These are phyloP conservation scores for Gallinago media DNA, from an alignment of 2,113 vertebrate genomes.

Conservation along the genomic window DNA sequence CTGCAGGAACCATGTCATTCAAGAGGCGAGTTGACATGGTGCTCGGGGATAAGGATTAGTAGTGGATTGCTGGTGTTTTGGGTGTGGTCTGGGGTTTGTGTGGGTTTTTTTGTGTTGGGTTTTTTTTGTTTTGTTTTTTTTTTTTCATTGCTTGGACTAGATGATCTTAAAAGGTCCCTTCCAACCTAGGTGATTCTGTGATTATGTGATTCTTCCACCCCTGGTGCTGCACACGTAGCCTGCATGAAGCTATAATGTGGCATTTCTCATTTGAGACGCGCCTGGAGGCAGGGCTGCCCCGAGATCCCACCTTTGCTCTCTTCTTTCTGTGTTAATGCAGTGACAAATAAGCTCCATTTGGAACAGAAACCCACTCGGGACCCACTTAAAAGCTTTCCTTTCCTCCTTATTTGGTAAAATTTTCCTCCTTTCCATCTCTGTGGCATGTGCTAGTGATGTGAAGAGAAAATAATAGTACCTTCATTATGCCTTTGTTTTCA, in stretches of 20 bases:
- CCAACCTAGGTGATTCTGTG: too few species aligned
- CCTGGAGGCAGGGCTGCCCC: not conserved
- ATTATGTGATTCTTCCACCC: not conserved
- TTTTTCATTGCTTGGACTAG: too few species aligned
- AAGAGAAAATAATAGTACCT: conserved; percentile 7
- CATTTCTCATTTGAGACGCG: not conserved
- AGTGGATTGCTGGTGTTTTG: too few species aligned
- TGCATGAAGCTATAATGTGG: not conserved
- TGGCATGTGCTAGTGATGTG: not conserved
- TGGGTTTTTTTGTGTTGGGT: too few species aligned
- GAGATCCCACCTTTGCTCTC: not conserved
- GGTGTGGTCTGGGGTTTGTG: too few species aligned
- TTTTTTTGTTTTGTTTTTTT: too few species aligned
- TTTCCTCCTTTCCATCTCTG: not conserved
- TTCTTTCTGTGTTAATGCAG: not conserved
- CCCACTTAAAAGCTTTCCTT: not conserved
- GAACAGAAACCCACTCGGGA: not conserved
- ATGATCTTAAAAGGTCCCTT: too few species aligned
- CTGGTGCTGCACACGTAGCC: not conserved
- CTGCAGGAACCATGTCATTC: not conserved
- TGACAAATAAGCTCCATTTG: not conserved
- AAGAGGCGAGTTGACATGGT: too few species aligned
- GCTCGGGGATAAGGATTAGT: too few species aligned
- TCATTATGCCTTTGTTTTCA: not conserved
- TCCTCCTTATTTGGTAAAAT: not conserved